Evolutionary conservation across 2,888 invertebrate species (phyloP).

Genomic region (Coenonympha arcania): DNA sequence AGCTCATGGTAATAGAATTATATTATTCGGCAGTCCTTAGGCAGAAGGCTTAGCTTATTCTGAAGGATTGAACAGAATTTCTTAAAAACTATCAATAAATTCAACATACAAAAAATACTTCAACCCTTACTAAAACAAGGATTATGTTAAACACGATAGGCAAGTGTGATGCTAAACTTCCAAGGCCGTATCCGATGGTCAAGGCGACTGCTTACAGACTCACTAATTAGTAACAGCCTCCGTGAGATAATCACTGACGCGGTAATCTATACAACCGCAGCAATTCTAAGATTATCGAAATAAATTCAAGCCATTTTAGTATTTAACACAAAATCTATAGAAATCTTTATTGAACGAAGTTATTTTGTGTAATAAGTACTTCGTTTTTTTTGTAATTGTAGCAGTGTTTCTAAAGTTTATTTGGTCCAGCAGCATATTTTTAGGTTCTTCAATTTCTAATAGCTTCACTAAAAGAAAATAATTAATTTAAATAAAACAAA

Average conservation of each 20-base stretch:
- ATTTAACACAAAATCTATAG: background rate
- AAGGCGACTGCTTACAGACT: background rate
- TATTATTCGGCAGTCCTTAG: too few relatives aligned
- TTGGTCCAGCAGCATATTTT: background rate
- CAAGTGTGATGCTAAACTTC: background rate
- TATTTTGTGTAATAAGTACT: slow-evolving; percentile 1
- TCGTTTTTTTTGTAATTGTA: background rate
- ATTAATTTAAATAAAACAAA: too few relatives aligned
- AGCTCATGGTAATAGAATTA: too few relatives aligned
- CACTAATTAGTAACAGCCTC: background rate
- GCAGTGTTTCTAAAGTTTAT: background rate
- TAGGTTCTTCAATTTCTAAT: background rate
- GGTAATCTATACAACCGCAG: background rate
- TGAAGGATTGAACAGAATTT: too few relatives aligned
- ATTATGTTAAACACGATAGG: too few relatives aligned
- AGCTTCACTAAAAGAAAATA: too few relatives aligned
- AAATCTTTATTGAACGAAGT: background rate
- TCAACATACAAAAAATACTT: too few relatives aligned
- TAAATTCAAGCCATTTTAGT: background rate
- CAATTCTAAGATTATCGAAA: background rate
- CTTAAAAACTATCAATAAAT: too few relatives aligned
- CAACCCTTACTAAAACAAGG: too few relatives aligned
- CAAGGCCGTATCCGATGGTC: slow-evolving; percentile 5
- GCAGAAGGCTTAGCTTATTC: too few relatives aligned
- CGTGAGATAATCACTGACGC: slow-evolving; percentile 1